Evolutionary conservation across 2,888 invertebrate species (phyloP).

Genomic region (Eupithecia subfuscata): DNA sequence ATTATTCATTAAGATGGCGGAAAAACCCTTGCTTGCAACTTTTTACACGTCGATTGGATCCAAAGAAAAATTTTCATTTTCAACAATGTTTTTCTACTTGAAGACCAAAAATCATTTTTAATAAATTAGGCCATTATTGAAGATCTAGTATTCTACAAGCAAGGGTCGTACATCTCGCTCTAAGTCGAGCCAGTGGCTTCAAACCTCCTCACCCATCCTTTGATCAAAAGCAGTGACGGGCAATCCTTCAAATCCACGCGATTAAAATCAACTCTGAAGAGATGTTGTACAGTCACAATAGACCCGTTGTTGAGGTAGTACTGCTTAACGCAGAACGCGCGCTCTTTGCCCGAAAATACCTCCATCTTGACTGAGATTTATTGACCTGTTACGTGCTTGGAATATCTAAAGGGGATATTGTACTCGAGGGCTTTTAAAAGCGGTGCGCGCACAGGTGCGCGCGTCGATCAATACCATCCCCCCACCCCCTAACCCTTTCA

Average conservation of each 20-base stretch:
- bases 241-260: slow-evolving; percentile 19
- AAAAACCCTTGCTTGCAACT: neutral
- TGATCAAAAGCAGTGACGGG: slow-evolving; percentile 18
- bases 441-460: slow-evolving; percentile 23
- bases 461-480: slow-evolving; percentile 14
- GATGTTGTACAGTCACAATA: slow-evolving; percentile 20
- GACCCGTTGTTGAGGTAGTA: slow-evolving; percentile 27
- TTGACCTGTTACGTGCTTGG: neutral
- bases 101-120: neutral
- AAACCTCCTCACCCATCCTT: slow-evolving; percentile 25
- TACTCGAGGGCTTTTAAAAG: no score
- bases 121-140: neutral
- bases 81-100: neutral
- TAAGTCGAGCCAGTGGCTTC: slow-evolving; percentile 19
- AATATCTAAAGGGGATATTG: neutral
- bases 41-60: neutral
- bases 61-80: neutral
- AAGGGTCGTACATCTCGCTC: neutral
- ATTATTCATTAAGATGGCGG: neutral
- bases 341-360: slow-evolving; percentile 20
- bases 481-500: neutral
- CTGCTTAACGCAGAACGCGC: slow-evolving; percentile 24
- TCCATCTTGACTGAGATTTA: slow-evolving; percentile 18
- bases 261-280: slow-evolving; percentile 17
- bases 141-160: neutral